Evolutionary conservation across 2,113 vertebrate species (phyloP).

Genomic region (Equus przewalskii): DNA sequence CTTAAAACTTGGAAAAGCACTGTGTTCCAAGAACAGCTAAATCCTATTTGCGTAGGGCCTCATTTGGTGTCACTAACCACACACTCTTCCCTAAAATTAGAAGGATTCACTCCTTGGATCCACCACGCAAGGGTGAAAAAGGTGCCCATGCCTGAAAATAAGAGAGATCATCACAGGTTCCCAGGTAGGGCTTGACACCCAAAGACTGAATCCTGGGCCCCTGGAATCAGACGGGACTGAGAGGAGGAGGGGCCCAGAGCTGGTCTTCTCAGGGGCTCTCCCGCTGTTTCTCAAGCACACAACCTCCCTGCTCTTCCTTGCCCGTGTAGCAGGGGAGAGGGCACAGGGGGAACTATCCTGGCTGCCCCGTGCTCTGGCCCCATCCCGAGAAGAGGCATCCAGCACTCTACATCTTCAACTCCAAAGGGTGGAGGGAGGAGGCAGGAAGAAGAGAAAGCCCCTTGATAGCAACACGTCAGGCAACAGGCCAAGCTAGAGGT

Average conservation of each 20-base stretch:
- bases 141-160: too few species aligned
- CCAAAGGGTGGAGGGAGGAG: too few species aligned
- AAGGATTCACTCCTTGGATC: too few species aligned
- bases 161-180: background rate
- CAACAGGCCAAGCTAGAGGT: background rate
- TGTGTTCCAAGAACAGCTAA: too few species aligned
- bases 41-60: too few species aligned
- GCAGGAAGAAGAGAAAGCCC: background rate
- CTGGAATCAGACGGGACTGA: background rate
- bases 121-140: too few species aligned
- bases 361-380: background rate
- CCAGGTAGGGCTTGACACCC: background rate
- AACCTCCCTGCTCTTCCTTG: background rate
- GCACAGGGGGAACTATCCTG: background rate
- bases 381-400: background rate
- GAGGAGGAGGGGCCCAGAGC: background rate
- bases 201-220: background rate
- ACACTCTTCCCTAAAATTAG: too few species aligned
- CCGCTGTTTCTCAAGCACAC: background rate
- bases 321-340: background rate
- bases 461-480: background rate
- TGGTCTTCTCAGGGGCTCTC: background rate
- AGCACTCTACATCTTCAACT: background rate
- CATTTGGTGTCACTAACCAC: too few species aligned
- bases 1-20: too few species aligned